Conservation (phyloP, 2,888 invertebrate species). For the Trisateles emortualis region DNA sequence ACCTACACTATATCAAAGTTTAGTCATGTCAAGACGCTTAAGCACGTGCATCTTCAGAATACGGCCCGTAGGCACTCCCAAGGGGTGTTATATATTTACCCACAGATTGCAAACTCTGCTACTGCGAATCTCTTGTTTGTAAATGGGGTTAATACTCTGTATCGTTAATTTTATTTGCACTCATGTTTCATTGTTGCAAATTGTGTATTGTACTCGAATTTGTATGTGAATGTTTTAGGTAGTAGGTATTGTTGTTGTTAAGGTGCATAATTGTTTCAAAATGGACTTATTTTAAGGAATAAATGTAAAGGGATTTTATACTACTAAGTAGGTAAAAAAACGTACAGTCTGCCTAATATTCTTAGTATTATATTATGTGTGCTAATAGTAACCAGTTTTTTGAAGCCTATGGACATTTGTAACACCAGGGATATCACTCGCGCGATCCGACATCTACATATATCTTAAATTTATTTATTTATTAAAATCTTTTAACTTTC, state of each 20-base stretch:
- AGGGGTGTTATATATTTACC: constrained; percentile 62
- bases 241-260: neutral
- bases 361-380: too few species aligned
- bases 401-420: too few species aligned
- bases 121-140: constrained; percentile 65
- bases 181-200: constrained; percentile 54
- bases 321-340: too few species aligned
- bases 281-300: neutral
- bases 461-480: too few species aligned
- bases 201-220: constrained; percentile 19
- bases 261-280: neutral
- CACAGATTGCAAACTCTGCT: constrained; percentile 65
- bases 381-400: too few species aligned
- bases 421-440: too few species aligned
- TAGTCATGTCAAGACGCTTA: constrained; percentile 43
- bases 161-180: constrained; percentile 69
- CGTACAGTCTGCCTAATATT: too few species aligned
- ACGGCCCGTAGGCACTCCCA: constrained; percentile 50
- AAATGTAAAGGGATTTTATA: too few species aligned
- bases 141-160: constrained; percentile 67
- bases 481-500: too few species aligned
- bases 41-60: constrained; percentile 53
- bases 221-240: neutral
- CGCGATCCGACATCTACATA: too few species aligned
- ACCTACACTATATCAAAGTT: constrained; percentile 51